Percentiles rank a stretch among this genome's conserved stretches.
Evolutionary conservation across 2,888 invertebrate genomes (phyloP).

Genomic region (Parnassius glacialis): DNA sequence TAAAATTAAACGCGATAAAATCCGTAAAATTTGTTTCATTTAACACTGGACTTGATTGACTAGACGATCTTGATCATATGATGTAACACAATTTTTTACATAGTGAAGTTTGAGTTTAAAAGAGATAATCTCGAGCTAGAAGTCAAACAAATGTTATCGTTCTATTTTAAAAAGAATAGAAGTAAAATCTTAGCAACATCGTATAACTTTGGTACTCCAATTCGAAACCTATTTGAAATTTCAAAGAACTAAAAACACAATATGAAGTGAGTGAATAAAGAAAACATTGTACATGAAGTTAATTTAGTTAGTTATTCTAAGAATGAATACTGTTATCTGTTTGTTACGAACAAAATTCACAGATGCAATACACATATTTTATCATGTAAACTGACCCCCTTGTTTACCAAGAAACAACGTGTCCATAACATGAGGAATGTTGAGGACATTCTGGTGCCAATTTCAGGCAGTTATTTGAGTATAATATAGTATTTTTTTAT

Average conservation of each 20-base stretch:
- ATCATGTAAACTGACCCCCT: conserved; percentile 37
- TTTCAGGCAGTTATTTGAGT: background rate
- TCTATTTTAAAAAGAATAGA: no score
- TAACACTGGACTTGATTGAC: no score
- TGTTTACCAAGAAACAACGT: background rate
- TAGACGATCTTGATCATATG: no score
- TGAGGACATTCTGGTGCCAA: background rate
- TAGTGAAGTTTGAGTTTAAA: no score
- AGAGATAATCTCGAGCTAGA: no score
- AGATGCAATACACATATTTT: conserved; percentile 30
- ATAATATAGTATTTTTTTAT: conserved; percentile 2
- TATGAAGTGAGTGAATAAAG: conserved; percentile 40
- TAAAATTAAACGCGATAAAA: no score
- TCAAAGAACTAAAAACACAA: conserved; percentile 11
- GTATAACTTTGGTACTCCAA: background rate
- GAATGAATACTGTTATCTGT: conserved; percentile 54
- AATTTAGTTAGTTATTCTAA: conserved; percentile 54
- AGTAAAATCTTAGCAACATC: background rate
- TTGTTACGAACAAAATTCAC: conserved; percentile 42
- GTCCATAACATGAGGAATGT: background rate
- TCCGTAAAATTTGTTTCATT: no score
- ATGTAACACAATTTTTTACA: no score
- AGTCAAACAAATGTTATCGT: no score
- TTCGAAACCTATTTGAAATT: background rate
- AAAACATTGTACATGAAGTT: conserved; percentile 44